phyloP scores from a whole-genome alignment of 2,113 vertebrate genomes.

The rat (Rattus norvegicus) region DNA sequence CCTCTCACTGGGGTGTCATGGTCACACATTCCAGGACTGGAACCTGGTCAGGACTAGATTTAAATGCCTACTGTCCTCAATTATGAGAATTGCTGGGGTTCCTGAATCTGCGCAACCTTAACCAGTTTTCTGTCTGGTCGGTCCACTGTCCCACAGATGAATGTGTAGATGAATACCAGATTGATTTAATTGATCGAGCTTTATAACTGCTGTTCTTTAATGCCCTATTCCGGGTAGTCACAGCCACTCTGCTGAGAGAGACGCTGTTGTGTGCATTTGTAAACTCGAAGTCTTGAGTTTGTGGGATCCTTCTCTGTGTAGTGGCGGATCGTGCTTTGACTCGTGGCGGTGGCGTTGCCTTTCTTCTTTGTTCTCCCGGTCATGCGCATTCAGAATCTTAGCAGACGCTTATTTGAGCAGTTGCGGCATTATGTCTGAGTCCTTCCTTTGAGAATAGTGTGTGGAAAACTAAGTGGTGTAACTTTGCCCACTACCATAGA shows the following conservation, averaged over 20 bases:
- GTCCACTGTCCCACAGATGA: too few relatives aligned
- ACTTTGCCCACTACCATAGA: not conserved
- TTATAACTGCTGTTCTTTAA: not conserved
- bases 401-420: not conserved
- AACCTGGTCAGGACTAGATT: too few relatives aligned
- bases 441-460: not conserved
- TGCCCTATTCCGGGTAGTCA: not conserved
- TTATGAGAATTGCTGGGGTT: too few relatives aligned
- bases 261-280: not conserved
- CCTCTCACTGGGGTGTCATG: too few relatives aligned
- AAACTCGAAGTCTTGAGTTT: not conserved
- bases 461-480: not conserved
- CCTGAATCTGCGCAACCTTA: too few relatives aligned
- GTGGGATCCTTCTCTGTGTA: not conserved
- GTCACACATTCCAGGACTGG: too few relatives aligned
- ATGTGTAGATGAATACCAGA: too few relatives aligned
- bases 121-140: too few relatives aligned
- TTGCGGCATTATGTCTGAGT: not conserved
- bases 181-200: too few relatives aligned
- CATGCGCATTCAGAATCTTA: not conserved
- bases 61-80: too few relatives aligned
- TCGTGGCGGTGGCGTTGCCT: not conserved
- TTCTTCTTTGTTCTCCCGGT: not conserved
- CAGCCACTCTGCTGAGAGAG: not conserved
- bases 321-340: not conserved